Evolutionary conservation across 2,888 invertebrate species (phyloP).

Genomic region (Apomyelois bistriatella): DNA sequence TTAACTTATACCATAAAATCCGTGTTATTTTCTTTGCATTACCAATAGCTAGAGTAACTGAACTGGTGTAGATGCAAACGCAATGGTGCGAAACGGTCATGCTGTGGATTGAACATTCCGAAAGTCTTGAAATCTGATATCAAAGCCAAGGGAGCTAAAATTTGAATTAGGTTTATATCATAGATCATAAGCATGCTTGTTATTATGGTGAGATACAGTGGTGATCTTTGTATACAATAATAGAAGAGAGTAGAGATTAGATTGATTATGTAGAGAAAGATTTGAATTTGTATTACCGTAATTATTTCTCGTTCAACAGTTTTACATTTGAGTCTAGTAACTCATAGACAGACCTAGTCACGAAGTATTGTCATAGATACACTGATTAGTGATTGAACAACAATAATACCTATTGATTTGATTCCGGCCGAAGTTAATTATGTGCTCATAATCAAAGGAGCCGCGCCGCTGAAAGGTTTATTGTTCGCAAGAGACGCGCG

Average conservation of each 20-base stretch:
- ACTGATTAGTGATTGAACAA: constrained; percentile 4
- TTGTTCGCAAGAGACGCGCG: constrained; percentile 54
- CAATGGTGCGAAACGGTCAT: constrained; percentile 31
- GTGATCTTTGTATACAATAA: too few relatives aligned
- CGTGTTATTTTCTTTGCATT: too few relatives aligned
- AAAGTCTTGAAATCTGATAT: constrained; percentile 23
- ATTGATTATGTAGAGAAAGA: too few relatives aligned
- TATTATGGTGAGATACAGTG: too few relatives aligned
- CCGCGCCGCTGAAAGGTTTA: constrained; percentile 59
- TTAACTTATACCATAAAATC: too few relatives aligned
- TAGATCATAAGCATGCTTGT: too few relatives aligned
- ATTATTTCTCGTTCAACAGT: too few relatives aligned
- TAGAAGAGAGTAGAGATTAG: too few relatives aligned
- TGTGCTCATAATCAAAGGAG: constrained; percentile 49
- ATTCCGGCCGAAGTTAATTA: constrained; percentile 20
- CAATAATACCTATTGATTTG: constrained; percentile 2
- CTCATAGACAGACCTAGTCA: not conserved
- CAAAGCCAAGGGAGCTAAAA: too few relatives aligned
- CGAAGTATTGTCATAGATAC: not conserved
- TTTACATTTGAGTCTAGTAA: not conserved
- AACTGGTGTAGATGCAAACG: not conserved
- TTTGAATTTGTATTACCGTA: too few relatives aligned
- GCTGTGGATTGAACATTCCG: constrained; percentile 15
- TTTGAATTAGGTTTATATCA: too few relatives aligned
- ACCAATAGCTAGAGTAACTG: not conserved